These are phyloP conservation scores for Neopipo cinnamomea DNA, from an alignment of 2,113 vertebrate genomes.

Conservation along the genomic window DNA sequence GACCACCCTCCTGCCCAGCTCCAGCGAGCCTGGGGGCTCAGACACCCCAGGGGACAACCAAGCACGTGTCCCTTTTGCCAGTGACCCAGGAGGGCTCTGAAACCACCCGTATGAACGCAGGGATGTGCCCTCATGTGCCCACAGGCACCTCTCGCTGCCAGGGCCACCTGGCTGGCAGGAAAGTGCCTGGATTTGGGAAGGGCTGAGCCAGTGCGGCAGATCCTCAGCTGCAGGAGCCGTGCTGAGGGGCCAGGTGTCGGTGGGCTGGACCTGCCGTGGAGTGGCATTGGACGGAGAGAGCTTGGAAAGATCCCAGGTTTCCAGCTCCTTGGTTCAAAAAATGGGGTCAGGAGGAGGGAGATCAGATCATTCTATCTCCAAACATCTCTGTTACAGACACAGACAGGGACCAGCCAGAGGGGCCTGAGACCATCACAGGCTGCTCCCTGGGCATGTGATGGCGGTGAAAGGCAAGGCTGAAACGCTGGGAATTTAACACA, in stretches of 20 bases:
- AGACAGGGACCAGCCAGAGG: background rate
- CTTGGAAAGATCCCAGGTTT: slow-evolving; percentile 4
- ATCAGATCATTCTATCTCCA: background rate
- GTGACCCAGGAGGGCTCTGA: rapidly evolving
- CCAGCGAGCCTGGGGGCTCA: rapidly evolving
- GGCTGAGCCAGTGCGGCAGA: background rate
- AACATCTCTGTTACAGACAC: background rate
- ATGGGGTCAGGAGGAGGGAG: slow-evolving; percentile 2
- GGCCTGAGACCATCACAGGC: background rate
- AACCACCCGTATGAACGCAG: rapidly evolving
- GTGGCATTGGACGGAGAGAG: background rate
- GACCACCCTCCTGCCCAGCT: background rate
- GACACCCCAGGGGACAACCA: background rate
- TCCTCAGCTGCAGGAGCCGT: slow-evolving; percentile 1
- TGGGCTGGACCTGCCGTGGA: background rate
- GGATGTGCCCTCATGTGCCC: background rate
- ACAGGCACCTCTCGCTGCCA: background rate
- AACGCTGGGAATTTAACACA: background rate
- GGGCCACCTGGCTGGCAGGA: background rate
- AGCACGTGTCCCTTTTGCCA: rapidly evolving
- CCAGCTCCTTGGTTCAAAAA: background rate
- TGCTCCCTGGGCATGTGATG: background rate
- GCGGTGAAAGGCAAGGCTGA: background rate
- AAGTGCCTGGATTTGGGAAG: background rate
- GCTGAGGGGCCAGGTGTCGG: slow-evolving; percentile 30